A percentile compares a stretch with the other conserved stretches of the same genome.
These are phyloP conservation scores for Rhagoletis zephyria DNA, from an alignment of 1,140 invertebrate genomes.

Conservation along the genomic window DNA sequence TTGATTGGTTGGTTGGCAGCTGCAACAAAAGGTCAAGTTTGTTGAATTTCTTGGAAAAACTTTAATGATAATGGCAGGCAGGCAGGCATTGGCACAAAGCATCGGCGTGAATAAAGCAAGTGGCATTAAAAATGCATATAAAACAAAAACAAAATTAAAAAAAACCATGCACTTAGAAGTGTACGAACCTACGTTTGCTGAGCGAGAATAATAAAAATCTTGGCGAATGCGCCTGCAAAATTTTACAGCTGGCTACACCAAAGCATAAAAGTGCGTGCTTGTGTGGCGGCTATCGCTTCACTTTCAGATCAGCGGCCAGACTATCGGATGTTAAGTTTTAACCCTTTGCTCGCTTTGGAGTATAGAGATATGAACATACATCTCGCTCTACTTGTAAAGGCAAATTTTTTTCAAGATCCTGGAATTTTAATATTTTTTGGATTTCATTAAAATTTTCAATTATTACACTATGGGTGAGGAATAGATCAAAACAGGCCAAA, in stretches of 20 bases:
- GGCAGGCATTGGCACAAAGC: neutral
- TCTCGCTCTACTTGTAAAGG: too few species aligned
- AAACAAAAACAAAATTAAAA: neutral
- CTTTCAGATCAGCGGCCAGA: neutral
- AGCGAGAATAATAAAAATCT: neutral
- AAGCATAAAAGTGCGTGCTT: neutral
- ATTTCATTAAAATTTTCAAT: too few species aligned
- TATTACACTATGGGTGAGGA: too few species aligned
- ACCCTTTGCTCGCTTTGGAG: neutral
- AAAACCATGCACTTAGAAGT: neutral
- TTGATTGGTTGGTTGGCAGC: neutral
- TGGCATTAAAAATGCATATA: neutral
- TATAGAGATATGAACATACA: too few species aligned
- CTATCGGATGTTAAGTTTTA: constrained; percentile 9
- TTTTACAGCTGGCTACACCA: neutral
- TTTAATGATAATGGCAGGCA: neutral
- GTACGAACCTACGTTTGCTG: neutral
- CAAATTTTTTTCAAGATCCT: too few species aligned
- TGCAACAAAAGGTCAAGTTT: constrained; percentile 39
- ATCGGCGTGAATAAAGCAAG: neutral
- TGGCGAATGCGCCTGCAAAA: neutral
- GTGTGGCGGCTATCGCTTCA: neutral
- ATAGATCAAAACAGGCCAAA: too few species aligned
- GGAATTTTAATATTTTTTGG: too few species aligned
- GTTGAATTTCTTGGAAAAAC: constrained; percentile 13